These are phyloP conservation scores for Saccopteryx leptura DNA, from an alignment of 2,113 vertebrate genomes.

Conservation along the genomic window DNA sequence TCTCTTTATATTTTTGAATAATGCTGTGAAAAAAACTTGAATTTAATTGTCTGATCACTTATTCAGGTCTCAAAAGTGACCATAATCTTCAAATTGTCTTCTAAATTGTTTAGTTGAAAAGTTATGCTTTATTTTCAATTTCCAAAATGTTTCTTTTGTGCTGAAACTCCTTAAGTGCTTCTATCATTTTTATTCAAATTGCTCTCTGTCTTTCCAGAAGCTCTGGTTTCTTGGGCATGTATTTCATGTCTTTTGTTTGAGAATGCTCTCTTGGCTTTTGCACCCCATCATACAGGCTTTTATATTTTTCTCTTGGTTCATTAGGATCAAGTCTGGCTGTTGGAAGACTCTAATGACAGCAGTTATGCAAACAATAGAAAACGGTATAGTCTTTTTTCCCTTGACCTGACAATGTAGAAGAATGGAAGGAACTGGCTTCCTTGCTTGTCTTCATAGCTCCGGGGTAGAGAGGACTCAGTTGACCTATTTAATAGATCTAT, in stretches of 20 bases:
- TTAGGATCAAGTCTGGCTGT: neutral
- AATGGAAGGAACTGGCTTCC: neutral
- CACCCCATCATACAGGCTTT: neutral
- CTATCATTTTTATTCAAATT: neutral
- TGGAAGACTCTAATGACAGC: neutral
- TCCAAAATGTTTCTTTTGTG: neutral
- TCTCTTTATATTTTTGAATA: neutral
- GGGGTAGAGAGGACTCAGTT: neutral
- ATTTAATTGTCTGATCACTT: neutral
- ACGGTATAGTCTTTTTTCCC: neutral
- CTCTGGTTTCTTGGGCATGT: neutral
- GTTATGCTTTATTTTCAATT: neutral
- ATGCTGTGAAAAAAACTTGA: conserved; percentile 5
- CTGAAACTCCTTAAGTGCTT: neutral
- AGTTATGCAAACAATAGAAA: neutral
- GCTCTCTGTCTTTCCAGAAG: neutral
- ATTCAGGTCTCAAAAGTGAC: neutral
- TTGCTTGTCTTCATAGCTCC: neutral
- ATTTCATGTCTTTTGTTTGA: conserved; percentile 6
- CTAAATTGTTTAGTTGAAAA: neutral
- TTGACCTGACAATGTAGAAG: neutral
- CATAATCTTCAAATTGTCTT: neutral
- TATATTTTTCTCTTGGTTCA: neutral
- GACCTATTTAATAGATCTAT: neutral
- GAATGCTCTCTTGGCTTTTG: neutral